These are phyloP conservation scores for Hypanus sabinus DNA, from an alignment of 2,113 vertebrate genomes.

Conservation along the genomic window DNA sequence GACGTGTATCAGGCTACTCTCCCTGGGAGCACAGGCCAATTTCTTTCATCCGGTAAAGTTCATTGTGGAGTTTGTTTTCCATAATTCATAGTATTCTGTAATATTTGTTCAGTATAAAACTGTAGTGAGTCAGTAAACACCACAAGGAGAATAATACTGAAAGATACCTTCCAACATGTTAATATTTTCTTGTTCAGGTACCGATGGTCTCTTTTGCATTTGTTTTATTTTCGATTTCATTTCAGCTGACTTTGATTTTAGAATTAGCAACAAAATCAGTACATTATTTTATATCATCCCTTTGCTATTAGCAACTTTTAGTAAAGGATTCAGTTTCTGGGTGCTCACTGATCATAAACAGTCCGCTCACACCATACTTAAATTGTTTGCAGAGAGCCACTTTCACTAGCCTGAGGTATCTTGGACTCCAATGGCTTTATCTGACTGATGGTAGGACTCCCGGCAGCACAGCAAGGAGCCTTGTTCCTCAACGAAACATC, in stretches of 20 bases:
- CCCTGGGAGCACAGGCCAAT: constrained; percentile 92
- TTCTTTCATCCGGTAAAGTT: constrained; percentile 88
- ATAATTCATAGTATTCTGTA: not conserved
- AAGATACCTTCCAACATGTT: too few species aligned
- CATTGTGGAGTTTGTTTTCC: not conserved
- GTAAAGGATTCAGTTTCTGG: too few species aligned
- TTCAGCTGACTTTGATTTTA: not conserved
- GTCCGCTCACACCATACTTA: too few species aligned
- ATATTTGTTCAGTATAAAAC: not conserved
- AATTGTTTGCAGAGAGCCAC: too few species aligned
- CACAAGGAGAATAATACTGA: not conserved
- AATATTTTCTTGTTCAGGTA: not conserved
- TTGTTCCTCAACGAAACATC: too few species aligned
- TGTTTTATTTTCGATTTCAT: not conserved
- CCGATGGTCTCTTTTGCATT: not conserved
- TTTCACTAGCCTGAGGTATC: too few species aligned
- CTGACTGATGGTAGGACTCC: too few species aligned
- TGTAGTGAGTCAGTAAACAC: not conserved
- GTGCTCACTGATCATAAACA: too few species aligned
- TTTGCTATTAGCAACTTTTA: too few species aligned
- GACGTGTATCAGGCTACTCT: constrained; percentile 89
- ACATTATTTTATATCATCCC: not conserved
- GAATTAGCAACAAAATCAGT: not conserved
- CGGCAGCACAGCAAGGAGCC: too few species aligned
- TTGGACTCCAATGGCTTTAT: too few species aligned